These are phyloP conservation scores for Dimorphilus gyrociliatus DNA, from an alignment of 2,888 invertebrate species.

Conservation along the genomic window DNA sequence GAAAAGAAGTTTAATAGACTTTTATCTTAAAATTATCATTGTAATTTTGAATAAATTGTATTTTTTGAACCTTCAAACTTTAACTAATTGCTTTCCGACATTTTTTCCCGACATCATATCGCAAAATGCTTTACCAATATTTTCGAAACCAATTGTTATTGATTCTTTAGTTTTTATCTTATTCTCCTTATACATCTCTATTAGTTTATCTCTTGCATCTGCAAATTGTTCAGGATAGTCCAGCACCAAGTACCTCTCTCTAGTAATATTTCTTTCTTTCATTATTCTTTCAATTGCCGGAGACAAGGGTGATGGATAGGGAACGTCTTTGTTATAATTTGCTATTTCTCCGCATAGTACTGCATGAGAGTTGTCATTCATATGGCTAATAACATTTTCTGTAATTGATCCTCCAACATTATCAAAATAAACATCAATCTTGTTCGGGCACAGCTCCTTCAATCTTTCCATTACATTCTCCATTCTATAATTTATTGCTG, in stretches of 20 bases:
- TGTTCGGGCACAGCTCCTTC: constrained; percentile 23
- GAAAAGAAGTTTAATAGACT: no score
- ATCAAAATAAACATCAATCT: constrained; percentile 37
- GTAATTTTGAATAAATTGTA: no score
- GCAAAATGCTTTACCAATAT: constrained; percentile 31
- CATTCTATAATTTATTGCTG: constrained; percentile 34
- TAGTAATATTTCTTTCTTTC: constrained; percentile 20
- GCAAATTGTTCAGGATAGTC: constrained; percentile 29
- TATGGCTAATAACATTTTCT: constrained; percentile 34
- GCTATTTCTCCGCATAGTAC: constrained; percentile 39
- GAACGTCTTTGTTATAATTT: constrained; percentile 35
- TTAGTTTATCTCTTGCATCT: constrained; percentile 19
- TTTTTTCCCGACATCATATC: constrained; percentile 38
- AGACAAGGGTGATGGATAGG: constrained; percentile 35
- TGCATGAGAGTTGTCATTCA: constrained; percentile 27
- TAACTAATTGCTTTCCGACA: constrained; percentile 35
- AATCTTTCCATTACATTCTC: constrained; percentile 21
- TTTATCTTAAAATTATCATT: no score
- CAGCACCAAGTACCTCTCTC: constrained; percentile 35
- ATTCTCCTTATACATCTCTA: constrained; percentile 20
- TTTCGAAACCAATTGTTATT: constrained; percentile 18
- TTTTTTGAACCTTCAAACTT: no score
- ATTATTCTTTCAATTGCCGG: constrained; percentile 16
- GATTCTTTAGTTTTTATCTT: constrained; percentile 31
- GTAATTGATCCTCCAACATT: constrained; percentile 37